A percentile compares a stretch with the other conserved stretches of the same genome.
phyloP scores from a whole-genome alignment of 2,113 vertebrate species.

The Elanoides forficatus region DNA sequence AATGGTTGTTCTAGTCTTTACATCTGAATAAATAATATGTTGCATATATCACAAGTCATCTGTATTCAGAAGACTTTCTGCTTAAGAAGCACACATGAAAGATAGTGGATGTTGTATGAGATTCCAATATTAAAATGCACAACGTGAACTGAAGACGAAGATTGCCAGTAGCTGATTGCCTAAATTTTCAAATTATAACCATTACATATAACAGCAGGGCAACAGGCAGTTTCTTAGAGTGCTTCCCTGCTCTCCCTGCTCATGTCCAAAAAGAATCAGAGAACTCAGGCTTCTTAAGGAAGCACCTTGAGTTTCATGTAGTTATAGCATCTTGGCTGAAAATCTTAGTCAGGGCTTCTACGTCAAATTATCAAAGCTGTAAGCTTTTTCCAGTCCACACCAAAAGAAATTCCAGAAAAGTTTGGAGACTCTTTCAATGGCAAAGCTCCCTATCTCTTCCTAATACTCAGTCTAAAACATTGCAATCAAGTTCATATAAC shows the following conservation, averaged over 20 bases:
- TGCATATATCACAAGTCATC: neutral
- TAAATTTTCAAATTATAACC: neutral
- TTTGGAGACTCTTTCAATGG: neutral
- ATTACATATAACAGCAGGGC: neutral
- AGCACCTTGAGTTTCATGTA: accelerated
- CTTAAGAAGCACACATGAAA: neutral
- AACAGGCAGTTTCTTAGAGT: neutral
- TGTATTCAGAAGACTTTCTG: neutral
- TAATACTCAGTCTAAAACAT: neutral
- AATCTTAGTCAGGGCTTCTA: neutral
- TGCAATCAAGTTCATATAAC: neutral
- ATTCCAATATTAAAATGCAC: neutral
- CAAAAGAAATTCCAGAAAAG: neutral
- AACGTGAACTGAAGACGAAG: neutral
- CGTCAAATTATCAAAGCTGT: neutral
- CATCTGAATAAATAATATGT: neutral
- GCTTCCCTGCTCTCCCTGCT: neutral
- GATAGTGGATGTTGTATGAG: neutral
- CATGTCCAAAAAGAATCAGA: neutral
- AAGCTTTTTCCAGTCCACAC: neutral
- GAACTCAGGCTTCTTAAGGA: neutral
- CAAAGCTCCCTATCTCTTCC: neutral
- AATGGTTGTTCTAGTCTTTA: neutral
- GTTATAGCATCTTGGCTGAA: neutral
- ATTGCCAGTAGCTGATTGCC: neutral